Percentiles rank a stretch among this genome's conserved stretches.
Conservation (phyloP, 2,797 vertebrate genomes). For the Graptemys geographica region DNA sequence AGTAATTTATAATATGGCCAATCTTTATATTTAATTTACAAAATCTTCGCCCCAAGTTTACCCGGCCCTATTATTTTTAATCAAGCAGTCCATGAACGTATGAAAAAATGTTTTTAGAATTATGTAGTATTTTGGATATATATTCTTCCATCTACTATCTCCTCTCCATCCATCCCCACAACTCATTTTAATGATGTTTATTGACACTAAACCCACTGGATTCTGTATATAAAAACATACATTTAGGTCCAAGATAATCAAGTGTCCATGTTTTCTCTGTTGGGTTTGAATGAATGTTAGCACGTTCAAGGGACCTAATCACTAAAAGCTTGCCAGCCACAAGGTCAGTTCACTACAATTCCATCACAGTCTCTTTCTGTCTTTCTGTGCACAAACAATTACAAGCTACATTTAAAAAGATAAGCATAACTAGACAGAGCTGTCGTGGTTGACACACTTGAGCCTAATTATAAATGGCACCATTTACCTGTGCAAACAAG, state of each 20-base stretch:
- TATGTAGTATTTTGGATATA: not conserved
- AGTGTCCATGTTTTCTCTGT: not conserved
- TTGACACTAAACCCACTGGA: not conserved
- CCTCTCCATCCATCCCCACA: not conserved
- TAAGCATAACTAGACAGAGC: not conserved
- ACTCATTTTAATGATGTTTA: not conserved
- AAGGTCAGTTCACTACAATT: not conserved
- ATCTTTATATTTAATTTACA: not conserved
- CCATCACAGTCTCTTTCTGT: not conserved
- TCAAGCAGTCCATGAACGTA: not conserved
- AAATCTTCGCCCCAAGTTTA: not conserved
- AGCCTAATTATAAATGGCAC: not conserved
- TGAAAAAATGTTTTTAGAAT: not conserved
- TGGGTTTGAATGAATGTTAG: not conserved
- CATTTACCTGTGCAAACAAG: not conserved
- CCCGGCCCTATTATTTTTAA: not conserved
- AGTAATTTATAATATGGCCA: not conserved
- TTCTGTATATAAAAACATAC: not conserved
- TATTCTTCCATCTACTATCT: not conserved
- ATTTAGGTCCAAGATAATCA: not conserved
- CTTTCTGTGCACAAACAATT: not conserved
- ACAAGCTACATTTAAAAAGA: not conserved
- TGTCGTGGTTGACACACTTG: not conserved
- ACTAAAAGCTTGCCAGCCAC: not conserved
- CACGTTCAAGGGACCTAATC: not conserved